Percentiles rank a stretch among this genome's conserved stretches.
phyloP scores from a whole-genome alignment of 1,140 invertebrate species.

The Andrena cerasifolii region DNA sequence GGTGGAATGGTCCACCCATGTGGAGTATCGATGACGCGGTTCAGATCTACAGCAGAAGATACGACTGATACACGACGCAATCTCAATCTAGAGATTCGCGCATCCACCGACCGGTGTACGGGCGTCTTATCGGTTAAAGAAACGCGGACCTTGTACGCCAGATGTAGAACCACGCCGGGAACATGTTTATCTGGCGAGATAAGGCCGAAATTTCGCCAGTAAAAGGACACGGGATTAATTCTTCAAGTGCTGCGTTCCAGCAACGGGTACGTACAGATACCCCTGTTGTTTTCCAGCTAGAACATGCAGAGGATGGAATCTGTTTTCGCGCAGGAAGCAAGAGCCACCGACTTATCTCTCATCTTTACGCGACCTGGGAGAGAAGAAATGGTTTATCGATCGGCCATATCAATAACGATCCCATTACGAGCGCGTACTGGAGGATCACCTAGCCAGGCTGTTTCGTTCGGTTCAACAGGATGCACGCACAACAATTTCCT shows the following conservation, averaged over 20 bases:
- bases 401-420: constrained; percentile 31
- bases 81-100: constrained; percentile 44
- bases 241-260: background rate
- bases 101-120: background rate
- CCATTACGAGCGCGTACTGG: background rate
- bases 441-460: background rate
- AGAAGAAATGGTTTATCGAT: constrained; percentile 19
- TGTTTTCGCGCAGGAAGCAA: background rate
- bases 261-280: no score
- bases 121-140: constrained; percentile 36
- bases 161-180: constrained; percentile 23
- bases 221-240: background rate
- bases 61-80: constrained; percentile 43
- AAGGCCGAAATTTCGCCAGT: constrained; percentile 36
- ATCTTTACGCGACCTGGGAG: background rate
- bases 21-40: constrained; percentile 36
- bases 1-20: background rate
- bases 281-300: background rate
- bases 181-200: constrained; percentile 34
- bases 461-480: constrained; percentile 21
- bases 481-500: constrained; percentile 42
- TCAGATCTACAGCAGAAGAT: constrained; percentile 28
- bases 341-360: background rate
- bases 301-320: background rate
- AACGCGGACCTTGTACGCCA: constrained; percentile 22